Percentiles rank a stretch among this genome's conserved stretches.
Evolutionary conservation across 1,140 invertebrate genomes (phyloP).

Genomic region (Zaprionus taronus): DNA sequence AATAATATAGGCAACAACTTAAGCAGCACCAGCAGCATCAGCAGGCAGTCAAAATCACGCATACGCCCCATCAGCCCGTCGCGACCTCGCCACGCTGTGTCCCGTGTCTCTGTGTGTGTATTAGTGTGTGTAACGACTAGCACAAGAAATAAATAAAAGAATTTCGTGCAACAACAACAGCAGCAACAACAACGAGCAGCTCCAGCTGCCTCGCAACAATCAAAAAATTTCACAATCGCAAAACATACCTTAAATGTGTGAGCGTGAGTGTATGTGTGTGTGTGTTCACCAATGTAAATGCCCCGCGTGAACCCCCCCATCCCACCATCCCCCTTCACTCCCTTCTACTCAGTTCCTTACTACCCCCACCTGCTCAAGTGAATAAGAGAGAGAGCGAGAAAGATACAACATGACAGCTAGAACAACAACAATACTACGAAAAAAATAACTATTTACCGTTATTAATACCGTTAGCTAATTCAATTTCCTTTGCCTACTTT

Average conservation of each 20-base stretch:
- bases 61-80: constrained; percentile 72
- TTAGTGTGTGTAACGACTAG: constrained; percentile 70
- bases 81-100: constrained; percentile 47
- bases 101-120: constrained; percentile 21
- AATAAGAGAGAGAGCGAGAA: neutral
- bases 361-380: constrained; percentile 34
- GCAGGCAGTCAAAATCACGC: constrained; percentile 61
- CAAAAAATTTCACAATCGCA: constrained; percentile 34
- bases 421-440: constrained; percentile 7
- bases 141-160: constrained; percentile 76
- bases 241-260: neutral
- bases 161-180: constrained; percentile 32
- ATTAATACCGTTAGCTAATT: constrained; percentile 8
- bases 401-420: constrained; percentile 9
- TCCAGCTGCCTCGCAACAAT: constrained; percentile 39
- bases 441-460: constrained; percentile 5
- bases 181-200: constrained; percentile 27
- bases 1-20: neutral
- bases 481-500: constrained; percentile 17
- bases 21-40: constrained; percentile 13
- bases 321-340: neutral
- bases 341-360: neutral
- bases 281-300: constrained; percentile 4
- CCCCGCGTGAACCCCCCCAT: no score
- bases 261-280: constrained; percentile 7